A percentile compares a stretch with the other conserved stretches of the same genome.
Evolutionary conservation across 1,140 invertebrate genomes (phyloP).

Genomic region (Paramacrobiotus metropolitanus): DNA sequence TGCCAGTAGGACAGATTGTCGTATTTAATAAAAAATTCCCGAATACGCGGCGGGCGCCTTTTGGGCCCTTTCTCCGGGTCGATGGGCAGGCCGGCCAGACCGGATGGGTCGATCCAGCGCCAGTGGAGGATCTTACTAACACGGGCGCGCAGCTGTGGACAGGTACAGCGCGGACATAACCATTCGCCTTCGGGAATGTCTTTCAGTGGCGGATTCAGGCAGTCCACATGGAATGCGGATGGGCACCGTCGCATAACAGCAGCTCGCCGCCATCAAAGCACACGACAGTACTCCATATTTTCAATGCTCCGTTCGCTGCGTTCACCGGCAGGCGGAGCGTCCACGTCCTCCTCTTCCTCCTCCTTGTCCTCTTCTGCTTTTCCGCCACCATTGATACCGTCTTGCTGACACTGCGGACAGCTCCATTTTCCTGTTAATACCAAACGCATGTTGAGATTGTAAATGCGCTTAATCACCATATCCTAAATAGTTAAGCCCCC

Average conservation of each 20-base stretch:
- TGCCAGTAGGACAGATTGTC: constrained; percentile 92
- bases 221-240: constrained; percentile 90
- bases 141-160: constrained; percentile 32
- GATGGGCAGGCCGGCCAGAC: constrained; percentile 7
- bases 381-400: constrained; percentile 54
- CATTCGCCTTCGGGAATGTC: constrained; percentile 89
- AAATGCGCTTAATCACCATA: too few species aligned
- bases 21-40: constrained; percentile 98
- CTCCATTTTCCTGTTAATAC: constrained; percentile 95
- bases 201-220: constrained; percentile 76
- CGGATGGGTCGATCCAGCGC: constrained; percentile 32
- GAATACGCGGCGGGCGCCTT: constrained; percentile 16
- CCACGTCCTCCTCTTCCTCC: constrained; percentile 43
- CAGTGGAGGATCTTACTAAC: constrained; percentile 90
- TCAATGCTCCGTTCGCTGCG: constrained; percentile 52
- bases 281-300: constrained; percentile 21
- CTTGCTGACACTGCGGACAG: constrained; percentile 75
- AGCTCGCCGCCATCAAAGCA: constrained; percentile 95
- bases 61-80: constrained; percentile 18
- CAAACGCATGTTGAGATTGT: too few species aligned
- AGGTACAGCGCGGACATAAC: constrained; percentile 83
- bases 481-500: too few species aligned
- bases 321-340: constrained; percentile 33
- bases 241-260: constrained; percentile 93
- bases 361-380: constrained; percentile 53